These are phyloP conservation scores for Chrysaora quinquecirrha DNA, from an alignment of 30 jellyfish, hydroid and myxozoan genomes.

Conservation along the genomic window DNA sequence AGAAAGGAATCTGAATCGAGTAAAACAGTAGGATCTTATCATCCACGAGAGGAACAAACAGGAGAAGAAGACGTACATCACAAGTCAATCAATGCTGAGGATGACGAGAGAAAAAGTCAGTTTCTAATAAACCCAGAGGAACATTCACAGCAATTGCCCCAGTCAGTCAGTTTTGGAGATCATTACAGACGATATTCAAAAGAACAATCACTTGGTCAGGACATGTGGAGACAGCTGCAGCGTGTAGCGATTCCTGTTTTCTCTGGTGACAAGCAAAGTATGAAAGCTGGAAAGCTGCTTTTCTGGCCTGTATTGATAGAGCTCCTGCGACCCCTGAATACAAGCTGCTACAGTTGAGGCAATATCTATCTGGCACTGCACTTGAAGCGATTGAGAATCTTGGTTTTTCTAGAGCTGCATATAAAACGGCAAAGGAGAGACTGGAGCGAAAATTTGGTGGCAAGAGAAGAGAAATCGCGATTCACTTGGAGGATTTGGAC, in stretches of 20 bases:
- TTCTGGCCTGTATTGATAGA: slow-evolving; percentile 30
- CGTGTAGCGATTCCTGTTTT: background rate
- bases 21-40: background rate
- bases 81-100: background rate
- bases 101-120: background rate
- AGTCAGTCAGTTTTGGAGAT: no score
- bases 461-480: slow-evolving; percentile 12
- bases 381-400: slow-evolving; percentile 22
- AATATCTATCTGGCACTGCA: slow-evolving; percentile 27
- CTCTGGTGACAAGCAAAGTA: background rate
- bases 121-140: background rate
- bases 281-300: slow-evolving; percentile 29
- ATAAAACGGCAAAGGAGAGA: slow-evolving; percentile 30
- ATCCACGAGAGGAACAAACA: background rate
- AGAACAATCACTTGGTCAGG: slow-evolving; percentile 33
- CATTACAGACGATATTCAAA: background rate
- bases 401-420: slow-evolving; percentile 44
- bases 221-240: slow-evolving; percentile 37
- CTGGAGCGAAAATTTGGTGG: slow-evolving; percentile 28
- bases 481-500: slow-evolving; percentile 61
- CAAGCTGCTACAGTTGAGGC: slow-evolving; percentile 27
- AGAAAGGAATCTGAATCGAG: slow-evolving; percentile 15
- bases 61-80: background rate
- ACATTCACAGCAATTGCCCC: background rate
- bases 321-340: slow-evolving; percentile 35